Evolutionary conservation across 1,140 invertebrate genomes (phyloP).

Genomic region (Babylonia areolata): DNA sequence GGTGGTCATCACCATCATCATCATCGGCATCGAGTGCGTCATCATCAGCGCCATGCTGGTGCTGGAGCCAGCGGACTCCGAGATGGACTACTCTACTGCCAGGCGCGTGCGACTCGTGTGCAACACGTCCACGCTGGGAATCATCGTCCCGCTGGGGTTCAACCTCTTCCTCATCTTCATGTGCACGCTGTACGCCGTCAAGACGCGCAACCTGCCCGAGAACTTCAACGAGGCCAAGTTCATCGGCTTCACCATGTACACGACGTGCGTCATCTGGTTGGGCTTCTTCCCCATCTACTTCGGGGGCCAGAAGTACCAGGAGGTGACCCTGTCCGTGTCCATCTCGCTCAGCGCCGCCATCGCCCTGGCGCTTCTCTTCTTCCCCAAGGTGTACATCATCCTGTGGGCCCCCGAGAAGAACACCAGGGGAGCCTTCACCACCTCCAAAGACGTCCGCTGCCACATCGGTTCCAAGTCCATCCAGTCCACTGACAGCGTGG

Average conservation of each 20-base stretch:
- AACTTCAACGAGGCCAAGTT: conserved; percentile 85
- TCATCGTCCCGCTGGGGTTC: conserved; percentile 87
- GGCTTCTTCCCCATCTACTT: conserved; percentile 92
- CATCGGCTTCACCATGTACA: conserved; percentile 87
- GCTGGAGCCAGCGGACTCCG: conserved; percentile 82
- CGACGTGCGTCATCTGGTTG: conserved; percentile 92
- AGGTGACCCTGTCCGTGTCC: conserved; percentile 85
- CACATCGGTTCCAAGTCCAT: conserved; percentile 82
- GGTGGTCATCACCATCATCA: conserved; percentile 83
- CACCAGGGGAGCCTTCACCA: conserved; percentile 86
- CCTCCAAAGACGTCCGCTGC: conserved; percentile 84
- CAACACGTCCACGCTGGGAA: conserved; percentile 83
- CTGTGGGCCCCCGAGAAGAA: conserved; percentile 86
- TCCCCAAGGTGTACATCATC: conserved; percentile 89
- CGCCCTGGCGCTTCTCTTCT: conserved; percentile 86
- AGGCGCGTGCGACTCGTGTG: conserved; percentile 80
- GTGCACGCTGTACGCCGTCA: conserved; percentile 90
- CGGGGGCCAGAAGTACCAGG: conserved; percentile 82
- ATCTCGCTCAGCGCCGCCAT: conserved; percentile 84
- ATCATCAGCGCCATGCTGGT: conserved; percentile 84
- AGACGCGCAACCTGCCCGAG: conserved; percentile 90
- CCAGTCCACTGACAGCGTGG: conserved; percentile 64
- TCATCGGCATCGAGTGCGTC: conserved; percentile 85
- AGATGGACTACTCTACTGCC: conserved; percentile 78
- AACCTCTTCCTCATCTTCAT: conserved; percentile 87